phyloP scores from a whole-genome alignment of 92 coral and sea anemone species.

The Nematostella vectensis region DNA sequence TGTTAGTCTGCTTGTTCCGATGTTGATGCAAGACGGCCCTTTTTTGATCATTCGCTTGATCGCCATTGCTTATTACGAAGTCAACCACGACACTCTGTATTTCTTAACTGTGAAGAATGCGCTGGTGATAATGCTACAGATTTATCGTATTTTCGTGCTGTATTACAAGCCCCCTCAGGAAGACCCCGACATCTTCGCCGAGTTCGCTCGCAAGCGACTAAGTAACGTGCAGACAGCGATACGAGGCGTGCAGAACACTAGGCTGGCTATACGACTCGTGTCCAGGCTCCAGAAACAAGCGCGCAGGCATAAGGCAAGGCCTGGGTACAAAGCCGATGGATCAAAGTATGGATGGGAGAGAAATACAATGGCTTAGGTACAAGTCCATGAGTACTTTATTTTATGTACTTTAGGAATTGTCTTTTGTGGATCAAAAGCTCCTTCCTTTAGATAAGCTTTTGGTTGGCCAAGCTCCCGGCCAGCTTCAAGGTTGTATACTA shows the following conservation, averaged over 20 bases:
- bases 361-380: too few relatives aligned
- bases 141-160: slow-evolving; percentile 82
- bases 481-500: too few relatives aligned
- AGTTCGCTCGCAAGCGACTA: slow-evolving; percentile 46
- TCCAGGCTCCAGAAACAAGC: slow-evolving; percentile 64
- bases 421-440: too few relatives aligned
- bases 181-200: slow-evolving; percentile 61
- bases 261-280: slow-evolving; percentile 70
- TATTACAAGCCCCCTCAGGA: slow-evolving; percentile 89
- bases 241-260: slow-evolving; percentile 60
- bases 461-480: too few relatives aligned
- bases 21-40: slow-evolving; percentile 90
- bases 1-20: slow-evolving; percentile 65
- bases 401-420: too few relatives aligned
- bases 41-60: slow-evolving; percentile 73
- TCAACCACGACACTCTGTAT: slow-evolving; percentile 73
- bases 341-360: too few relatives aligned
- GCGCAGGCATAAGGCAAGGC: slow-evolving; percentile 34
- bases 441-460: too few relatives aligned
- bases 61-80: slow-evolving; percentile 70
- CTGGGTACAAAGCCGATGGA: slow-evolving; percentile 12
- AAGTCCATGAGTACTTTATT: too few relatives aligned
- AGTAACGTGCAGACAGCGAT: slow-evolving; percentile 89
- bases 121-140: slow-evolving; percentile 84
- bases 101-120: slow-evolving; percentile 91